Base-by-base conservation (phyloP, 1,140 invertebrate genomes). In the Sminthurinus signatus region DNA sequence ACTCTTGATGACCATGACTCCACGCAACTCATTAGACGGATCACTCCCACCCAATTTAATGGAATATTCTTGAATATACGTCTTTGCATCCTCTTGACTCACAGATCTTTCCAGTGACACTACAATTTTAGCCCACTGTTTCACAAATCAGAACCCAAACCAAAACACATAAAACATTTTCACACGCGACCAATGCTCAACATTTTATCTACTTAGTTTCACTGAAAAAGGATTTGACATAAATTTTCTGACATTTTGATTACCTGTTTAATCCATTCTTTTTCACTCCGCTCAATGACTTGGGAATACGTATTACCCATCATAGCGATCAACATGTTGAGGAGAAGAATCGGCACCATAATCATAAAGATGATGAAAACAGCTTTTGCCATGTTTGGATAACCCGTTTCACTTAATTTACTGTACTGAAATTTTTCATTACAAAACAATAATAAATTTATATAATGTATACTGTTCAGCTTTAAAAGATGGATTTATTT, bases 241-340 rank as follows among this genome's bases (percentile, higher is more conserved):
- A n/a, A n/a, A n/a, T n/a, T n/a, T n/a, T n/a, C n/a, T n/a, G n/a
- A n/a, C n/a, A n/a, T n/a, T n/a, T n/a, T n/a, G 19, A 65, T 75
- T 75, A 93, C 91, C 83, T 96, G 95, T 79, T 97, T 96, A 75
- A 96, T 87, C 89, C 92, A 98, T 77, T 98, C 95, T 76, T 98
- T 98, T 77, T 98, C 95, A 50, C 94, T 97, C 75, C 96, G 92
- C 75, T 94, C 89, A 64, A 98, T 98, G 52, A 99, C 92, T 71
- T 96, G 89, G 2, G 95, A 93, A 75, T 97, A 98, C 0, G 94
- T 98, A 76, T 97, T 98, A 60, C 92, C 93, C 93, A 98, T 98
- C 94, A 98, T 98, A 63, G 96, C 95, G 70, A 98, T 98, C 73
- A 98, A 83, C 92, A 98, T 92, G 84, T 98, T 98, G 3, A 98